Evolutionary conservation across 2,888 invertebrate genomes (phyloP), one percentile per base, ranked within the genome.

Genomic region (Trichacis sp.): DNA sequence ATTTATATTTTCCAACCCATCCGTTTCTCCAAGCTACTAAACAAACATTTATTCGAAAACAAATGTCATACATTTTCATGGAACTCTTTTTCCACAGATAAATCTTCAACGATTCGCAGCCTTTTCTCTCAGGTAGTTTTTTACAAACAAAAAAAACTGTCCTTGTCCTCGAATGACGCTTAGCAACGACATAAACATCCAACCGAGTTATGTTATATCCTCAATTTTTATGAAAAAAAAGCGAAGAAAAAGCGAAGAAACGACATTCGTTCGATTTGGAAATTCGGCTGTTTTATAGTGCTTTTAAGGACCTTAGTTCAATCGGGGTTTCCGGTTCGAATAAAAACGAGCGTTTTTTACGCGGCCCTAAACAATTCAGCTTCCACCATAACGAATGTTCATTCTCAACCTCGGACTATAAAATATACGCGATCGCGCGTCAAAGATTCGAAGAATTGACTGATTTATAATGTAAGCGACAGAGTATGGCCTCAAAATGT

Each of bases 261-360:
- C 40, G 40, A 12, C 15, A 15, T 40, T 9, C 14, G 2, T 2
- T 15, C 40, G 40, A 15, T 40, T 40, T 15, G 14, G 14, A 40
- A 40, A 15, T 40, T 33, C 33, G 33, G 33, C 33, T n/a, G 33
- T 33, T 33, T 40, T 40, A 40, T 40, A 1, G 14, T 15, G 14
- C 8, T 12, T 40, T 4, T 2, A 15, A 40, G 40, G 8, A 5
- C 15, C 4, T 9, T 15, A 12, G 40, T 12, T 40, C 5, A 3
- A 40, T 40, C 40, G 40, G 40, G n/a, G 15, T 40, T 40, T 40
- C 40, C 40, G 40, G 40, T 40, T 15, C 40, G 15, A 40, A 40
- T 15, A 15, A 40, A 40, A 12, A 15, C 40, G 40, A 14, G 40
- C 15, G 11, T 33, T 33, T 33, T 24, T n/a, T 40, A 40, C 40